Base-by-base conservation (phyloP, 2,888 invertebrate species). In the Acrocyrtus sp. region DNA sequence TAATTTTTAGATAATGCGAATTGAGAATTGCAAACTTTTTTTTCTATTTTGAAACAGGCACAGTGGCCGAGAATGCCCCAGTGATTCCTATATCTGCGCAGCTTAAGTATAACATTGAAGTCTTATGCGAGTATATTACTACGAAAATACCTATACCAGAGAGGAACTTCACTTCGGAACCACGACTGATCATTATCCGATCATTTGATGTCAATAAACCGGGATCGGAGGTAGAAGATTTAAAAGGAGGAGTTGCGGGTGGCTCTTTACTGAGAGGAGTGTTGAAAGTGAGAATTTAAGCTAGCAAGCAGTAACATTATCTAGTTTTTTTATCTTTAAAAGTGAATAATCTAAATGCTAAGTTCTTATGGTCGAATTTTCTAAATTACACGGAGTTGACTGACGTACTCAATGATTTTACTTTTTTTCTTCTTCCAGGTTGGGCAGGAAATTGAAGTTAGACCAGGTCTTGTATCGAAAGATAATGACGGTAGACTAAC, bases 181-280 rank as follows among this genome's bases (percentile, higher is more conserved):
- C 99, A 5, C 90, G 97, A 76, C 89, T 99, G 83, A 99, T 99
- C 83, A 94, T 95, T 48, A 95, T 95, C 83, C 89, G 95, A 81
- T 99, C 99, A 3, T 99, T 99, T 85, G 99, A 99, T 86, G 99
- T 99, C 1, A 99, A 99, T 87, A 99, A 99, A 86, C 99, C 99
- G 3, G 99, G 99, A 50, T 98, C 97, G 84, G 99, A 99, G 85
- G 98, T 98, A 6, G 94, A 95, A 81, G 98, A 98, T 85, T 87
- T 99, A 67, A 94, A 97, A 84, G 99, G 99, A 43, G 99, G 99
- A 26, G 99, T 99, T 26, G 99, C 99, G 67, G 99, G 99, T 78
- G 99, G 99, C 47, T 98, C 98, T 83, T 97, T 99, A 82, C 87
- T 99, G 41, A 91, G 94, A 83, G 99, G 99, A 68, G 98, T 98